These are phyloP conservation scores for Guaruba guarouba DNA, from an alignment of 2,113 vertebrate species.

Conservation along the genomic window DNA sequence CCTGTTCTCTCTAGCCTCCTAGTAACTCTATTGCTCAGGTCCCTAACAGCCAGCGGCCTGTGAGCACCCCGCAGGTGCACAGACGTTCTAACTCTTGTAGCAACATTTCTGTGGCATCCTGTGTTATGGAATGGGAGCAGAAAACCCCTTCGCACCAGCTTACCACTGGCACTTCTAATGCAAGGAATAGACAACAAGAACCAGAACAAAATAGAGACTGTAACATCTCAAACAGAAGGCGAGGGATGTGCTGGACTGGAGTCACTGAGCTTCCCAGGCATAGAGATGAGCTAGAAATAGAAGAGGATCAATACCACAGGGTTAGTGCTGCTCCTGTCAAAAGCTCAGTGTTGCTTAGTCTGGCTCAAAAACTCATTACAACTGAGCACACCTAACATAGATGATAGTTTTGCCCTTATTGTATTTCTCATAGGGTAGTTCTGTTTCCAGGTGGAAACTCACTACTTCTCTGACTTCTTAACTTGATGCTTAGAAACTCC, in stretches of 20 bases:
- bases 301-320: conserved; percentile 83
- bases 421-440: neutral
- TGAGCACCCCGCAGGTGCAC: conserved; percentile 44
- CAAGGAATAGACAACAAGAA: conserved; percentile 74
- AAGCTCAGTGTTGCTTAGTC: neutral
- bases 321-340: conserved; percentile 78
- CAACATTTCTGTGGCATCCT: conserved; percentile 92
- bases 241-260: conserved; percentile 82
- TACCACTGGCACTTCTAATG: conserved; percentile 62
- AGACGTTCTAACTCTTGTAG: conserved; percentile 80
- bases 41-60: conserved; percentile 60
- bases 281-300: conserved; percentile 78
- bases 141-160: conserved; percentile 77
- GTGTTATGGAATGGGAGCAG: conserved; percentile 91
- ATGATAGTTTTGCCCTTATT: neutral
- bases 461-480: neutral
- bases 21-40: conserved; percentile 70
- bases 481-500: neutral
- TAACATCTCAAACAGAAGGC: conserved; percentile 82
- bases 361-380: neutral
- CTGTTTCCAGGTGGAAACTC: neutral
- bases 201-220: conserved; percentile 62
- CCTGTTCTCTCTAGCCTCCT: conserved; percentile 73
- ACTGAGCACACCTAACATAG: neutral
- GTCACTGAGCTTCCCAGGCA: conserved; percentile 62